Base-by-base conservation (phyloP, 2,113 vertebrate genomes). In the Pimephales promelas region DNA sequence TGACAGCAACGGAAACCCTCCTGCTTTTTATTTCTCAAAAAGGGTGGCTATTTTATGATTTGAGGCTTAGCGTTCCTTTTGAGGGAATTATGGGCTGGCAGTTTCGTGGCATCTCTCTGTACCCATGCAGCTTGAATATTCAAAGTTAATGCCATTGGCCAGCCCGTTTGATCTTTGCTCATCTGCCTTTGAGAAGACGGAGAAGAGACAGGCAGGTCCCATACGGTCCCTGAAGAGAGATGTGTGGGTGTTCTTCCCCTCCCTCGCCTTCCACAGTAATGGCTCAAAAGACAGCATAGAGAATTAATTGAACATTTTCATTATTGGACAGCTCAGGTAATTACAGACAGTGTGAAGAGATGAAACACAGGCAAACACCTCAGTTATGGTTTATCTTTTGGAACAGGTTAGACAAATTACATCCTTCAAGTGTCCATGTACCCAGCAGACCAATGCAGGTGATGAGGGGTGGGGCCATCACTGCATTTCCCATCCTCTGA, bases 301-400 rank as follows among this genome's bases (percentile, higher is more conserved):
- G 16, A 31, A 71, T 86, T 74, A 84, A 85, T 81, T 83, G 36
- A 49, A 75, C 52, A 4, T 83, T 59, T 73, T 81, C 59, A 81
- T 76, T 81, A 7, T 24, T 72, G 76, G 82, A 61, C 80, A 83
- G 76, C 83, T 84, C 74, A 73, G 84, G 86, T 87, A 81, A 87
- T 89, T 86, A 79, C 72, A 40, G 43, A 61, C 75, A 34, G 28
- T 31, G 73, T 4, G 56, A 49, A 22, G 83, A 52, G 83, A 34
- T 28, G 78, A 76, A 74, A 57, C 80, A 43, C 66, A 45, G 59
- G 16, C 34, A 86, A 57, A 14, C 34, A 64, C 52, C 40, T 84
- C 84, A 36, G 71, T 86, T 62, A 81, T 72, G 49, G 78, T 73
- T 73, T 79, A 84, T 87, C 56, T 68, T 83, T 52, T 74, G 73